These are phyloP conservation scores for Haemorhous mexicanus DNA, from an alignment of 2,113 vertebrate genomes.

Conservation along the genomic window DNA sequence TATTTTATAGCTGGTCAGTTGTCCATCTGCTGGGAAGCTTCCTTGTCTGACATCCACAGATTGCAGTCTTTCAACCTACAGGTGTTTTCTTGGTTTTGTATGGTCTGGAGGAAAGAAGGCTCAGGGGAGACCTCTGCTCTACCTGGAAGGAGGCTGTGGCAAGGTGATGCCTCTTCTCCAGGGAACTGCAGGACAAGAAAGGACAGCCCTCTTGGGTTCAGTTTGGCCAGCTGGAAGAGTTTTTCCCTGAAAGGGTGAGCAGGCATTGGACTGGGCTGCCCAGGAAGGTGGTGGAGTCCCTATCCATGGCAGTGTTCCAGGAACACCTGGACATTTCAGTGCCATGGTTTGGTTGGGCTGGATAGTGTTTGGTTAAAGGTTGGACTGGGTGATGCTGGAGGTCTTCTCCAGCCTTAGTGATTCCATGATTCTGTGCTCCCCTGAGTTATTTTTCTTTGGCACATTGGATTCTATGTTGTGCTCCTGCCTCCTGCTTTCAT, in stretches of 20 bases:
- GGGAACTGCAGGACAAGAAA: not conserved
- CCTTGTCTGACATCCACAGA: not conserved
- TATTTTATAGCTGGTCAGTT: conserved; percentile 8
- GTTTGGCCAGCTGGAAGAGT: not conserved
- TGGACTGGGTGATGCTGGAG: not conserved
- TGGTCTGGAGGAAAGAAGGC: not conserved
- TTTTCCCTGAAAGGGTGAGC: not conserved
- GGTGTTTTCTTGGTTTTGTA: not conserved
- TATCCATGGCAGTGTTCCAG: not conserved
- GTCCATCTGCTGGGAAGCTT: not conserved
- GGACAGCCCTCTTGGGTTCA: too few species aligned
- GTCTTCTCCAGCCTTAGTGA: not conserved
- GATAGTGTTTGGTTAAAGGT: not conserved
- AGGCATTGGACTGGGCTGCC: not conserved
- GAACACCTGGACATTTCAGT: not conserved
- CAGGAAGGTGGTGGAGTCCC: not conserved
- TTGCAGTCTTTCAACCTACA: not conserved
- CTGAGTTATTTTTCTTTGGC: not conserved
- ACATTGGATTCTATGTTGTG: not conserved
- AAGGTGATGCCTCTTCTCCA: not conserved
- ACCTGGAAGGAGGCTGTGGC: not conserved
- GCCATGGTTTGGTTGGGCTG: not conserved
- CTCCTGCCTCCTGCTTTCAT: not conserved
- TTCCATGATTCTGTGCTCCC: not conserved
- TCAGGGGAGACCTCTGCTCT: not conserved